Evolutionary conservation across 2,888 invertebrate species (phyloP), one percentile per base, ranked within the genome.

Genomic region (Salticus scenicus): DNA sequence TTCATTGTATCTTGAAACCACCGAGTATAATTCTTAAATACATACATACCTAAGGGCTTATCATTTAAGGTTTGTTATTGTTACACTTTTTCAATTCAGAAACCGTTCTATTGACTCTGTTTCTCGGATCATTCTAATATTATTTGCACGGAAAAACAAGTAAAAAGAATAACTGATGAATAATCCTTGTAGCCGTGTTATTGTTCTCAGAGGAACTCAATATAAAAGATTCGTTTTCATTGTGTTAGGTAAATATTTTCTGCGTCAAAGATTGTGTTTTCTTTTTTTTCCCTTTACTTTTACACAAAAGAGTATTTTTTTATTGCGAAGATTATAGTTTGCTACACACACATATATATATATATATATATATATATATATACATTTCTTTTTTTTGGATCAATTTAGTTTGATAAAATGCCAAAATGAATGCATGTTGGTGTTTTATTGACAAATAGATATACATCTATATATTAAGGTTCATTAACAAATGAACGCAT

Each of bases 181-280:
- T 77, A 84, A 84, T 69, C 69, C 31, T 69, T 71, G 37, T 69
- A 24, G 28, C 76, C 27, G 66, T 76, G 77, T 84, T 78, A 84
- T 84, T 84, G 77, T 84, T 84, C 83, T 66, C 31, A 31, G 5
- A 57, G 73, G 77, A 73, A 84, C 78, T 84, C 78, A 78, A 84
- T 84, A 78, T 63, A 72, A 77, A 77, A 37, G 66, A 64, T 76
- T 72, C 67, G 73, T 73, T 84, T 77, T 84, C 83, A 84, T 84
- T 77, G 73, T 64, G 73, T 84, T 84, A 77, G 83, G 78, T 77
- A 84, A 84, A 78, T 84, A 84, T 84, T 84, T 84, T 77, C 69
- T 67, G 83, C 42, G 67, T 37, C 72, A 70, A 63, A 63, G 51
- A 67, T n/a, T n/a, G n/a, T n/a, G n/a, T n/a, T n/a, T n/a, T n/a